Evolutionary conservation across 2,888 invertebrate species (phyloP).

Genomic region (Exocentrus adspersus): DNA sequence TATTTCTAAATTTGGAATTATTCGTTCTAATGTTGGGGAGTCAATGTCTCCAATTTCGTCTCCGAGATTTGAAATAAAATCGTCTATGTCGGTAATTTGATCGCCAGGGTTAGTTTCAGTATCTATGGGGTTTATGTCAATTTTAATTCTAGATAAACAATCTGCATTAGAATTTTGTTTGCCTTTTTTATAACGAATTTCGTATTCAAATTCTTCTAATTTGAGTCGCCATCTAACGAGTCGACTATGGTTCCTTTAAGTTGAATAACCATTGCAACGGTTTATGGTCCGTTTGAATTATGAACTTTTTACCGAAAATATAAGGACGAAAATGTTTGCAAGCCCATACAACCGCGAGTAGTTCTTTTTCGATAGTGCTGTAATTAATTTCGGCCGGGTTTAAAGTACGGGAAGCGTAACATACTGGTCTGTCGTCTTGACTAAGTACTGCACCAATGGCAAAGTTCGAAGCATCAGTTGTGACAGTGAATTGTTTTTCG

Average conservation of each 20-base stretch:
- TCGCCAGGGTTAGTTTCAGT: not conserved
- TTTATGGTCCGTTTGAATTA: constrained; percentile 33
- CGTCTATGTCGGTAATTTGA: not conserved
- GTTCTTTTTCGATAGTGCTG: constrained; percentile 35
- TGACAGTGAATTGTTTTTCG: constrained; percentile 46
- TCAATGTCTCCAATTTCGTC: not conserved
- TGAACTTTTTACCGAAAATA: constrained; percentile 20
- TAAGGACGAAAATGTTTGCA: constrained; percentile 21
- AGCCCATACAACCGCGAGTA: constrained; percentile 31
- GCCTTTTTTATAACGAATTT: constrained; percentile 12
- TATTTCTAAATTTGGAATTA: too few species aligned
- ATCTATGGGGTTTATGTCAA: constrained; percentile 1
- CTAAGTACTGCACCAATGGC: constrained; percentile 38
- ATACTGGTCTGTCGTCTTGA: constrained; percentile 36
- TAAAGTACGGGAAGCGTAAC: constrained; percentile 34
- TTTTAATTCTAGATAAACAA: constrained; percentile 14
- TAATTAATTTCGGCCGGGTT: not conserved
- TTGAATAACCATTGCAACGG: too few species aligned
- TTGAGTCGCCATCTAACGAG: constrained; percentile 19
- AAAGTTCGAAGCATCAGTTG: constrained; percentile 47
- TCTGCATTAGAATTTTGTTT: constrained; percentile 19
- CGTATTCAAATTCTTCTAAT: constrained; percentile 18
- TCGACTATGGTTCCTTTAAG: constrained; percentile 16
- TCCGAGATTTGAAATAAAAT: not conserved
- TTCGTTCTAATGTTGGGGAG: too few species aligned